Evolutionary conservation across 2,113 vertebrate species (phyloP).

Genomic region (Paradoxurus hermaphroditus): DNA sequence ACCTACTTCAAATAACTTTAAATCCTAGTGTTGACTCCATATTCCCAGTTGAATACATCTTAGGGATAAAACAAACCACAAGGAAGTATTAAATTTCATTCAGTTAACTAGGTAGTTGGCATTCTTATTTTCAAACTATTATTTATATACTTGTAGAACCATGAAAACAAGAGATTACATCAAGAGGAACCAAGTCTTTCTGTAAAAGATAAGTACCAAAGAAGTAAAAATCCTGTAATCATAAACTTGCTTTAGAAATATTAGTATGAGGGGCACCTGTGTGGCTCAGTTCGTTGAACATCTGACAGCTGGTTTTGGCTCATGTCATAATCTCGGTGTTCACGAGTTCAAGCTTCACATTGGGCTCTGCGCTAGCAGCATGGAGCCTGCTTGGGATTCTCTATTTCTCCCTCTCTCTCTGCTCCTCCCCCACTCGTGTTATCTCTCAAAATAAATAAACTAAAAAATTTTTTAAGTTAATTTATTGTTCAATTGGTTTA

Average conservation of each 20-base stretch:
- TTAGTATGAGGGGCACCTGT: not conserved
- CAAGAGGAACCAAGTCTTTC: not conserved
- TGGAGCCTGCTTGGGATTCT: no score
- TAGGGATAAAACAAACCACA: not conserved
- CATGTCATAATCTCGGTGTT: no score
- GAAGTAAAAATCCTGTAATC: not conserved
- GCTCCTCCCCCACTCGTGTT: no score
- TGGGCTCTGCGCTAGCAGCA: no score
- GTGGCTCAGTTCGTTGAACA: no score
- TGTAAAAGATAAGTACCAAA: not conserved
- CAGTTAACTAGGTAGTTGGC: not conserved
- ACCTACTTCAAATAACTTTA: not conserved
- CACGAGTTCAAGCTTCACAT: no score
- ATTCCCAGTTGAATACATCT: not conserved
- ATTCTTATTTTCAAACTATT: not conserved
- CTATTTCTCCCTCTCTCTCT: no score
- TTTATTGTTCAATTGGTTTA: no score
- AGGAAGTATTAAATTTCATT: not conserved
- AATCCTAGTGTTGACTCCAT: not conserved
- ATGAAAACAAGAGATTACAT: slow-evolving; percentile 5
- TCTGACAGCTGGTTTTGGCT: no score
- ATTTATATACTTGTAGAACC: not conserved
- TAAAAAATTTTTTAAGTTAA: no score
- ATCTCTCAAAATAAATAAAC: no score
- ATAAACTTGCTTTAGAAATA: not conserved